A percentile compares a stretch with the other conserved stretches of the same genome.
Evolutionary conservation across 1,140 invertebrate genomes (phyloP).

Genomic region (Papilio polytes): DNA sequence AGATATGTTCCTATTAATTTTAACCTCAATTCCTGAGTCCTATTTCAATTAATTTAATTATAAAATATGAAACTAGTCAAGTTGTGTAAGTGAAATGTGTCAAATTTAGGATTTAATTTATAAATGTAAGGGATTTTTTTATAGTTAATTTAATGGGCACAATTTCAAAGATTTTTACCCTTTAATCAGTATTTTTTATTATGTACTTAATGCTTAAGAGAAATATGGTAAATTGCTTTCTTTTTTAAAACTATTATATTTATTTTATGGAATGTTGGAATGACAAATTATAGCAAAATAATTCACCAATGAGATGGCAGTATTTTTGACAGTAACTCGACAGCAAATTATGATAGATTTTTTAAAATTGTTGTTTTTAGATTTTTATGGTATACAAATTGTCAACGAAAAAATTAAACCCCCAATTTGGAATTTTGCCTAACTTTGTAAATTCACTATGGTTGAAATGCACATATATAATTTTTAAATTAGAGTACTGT

Average conservation of each 20-base stretch:
- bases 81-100: background rate
- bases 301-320: background rate
- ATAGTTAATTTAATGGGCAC: background rate
- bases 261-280: background rate
- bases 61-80: background rate
- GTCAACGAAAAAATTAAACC: constrained; percentile 44
- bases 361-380: background rate
- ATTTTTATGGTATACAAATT: background rate
- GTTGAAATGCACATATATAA: constrained; percentile 33
- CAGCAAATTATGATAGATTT: background rate
- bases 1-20: background rate
- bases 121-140: background rate
- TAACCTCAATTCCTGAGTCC: background rate
- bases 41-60: background rate
- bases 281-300: background rate
- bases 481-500: background rate
- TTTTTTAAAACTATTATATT: background rate
- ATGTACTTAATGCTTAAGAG: background rate
- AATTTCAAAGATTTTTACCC: background rate
- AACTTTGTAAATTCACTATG: constrained; percentile 37
- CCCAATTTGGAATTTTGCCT: constrained; percentile 44
- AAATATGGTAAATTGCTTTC: background rate
- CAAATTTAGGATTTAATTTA: background rate
- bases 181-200: constrained; percentile 15
- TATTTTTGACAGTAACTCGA: background rate